A percentile compares a stretch with the other conserved stretches of the same genome.
Conservation (phyloP, 2,113 vertebrate species). For the Craseonycteris thonglongyai region DNA sequence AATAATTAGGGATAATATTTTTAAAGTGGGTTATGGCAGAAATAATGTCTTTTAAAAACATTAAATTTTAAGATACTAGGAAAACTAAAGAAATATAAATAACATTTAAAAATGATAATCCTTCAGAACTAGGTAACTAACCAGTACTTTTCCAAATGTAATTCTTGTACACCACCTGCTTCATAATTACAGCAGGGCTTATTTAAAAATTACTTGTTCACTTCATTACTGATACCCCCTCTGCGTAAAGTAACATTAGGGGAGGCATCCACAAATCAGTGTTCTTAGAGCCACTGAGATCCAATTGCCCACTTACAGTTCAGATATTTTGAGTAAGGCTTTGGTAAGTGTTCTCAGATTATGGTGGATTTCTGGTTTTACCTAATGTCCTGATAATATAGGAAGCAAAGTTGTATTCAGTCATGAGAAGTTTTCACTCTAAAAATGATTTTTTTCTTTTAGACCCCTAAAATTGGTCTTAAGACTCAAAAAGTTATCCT, state of each 20-base stretch:
- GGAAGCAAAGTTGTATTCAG: not conserved
- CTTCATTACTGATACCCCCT: not conserved
- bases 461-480: no score
- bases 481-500: not conserved
- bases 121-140: not conserved
- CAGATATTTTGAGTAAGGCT: not conserved
- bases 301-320: not conserved
- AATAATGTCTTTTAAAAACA: not conserved
- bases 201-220: not conserved
- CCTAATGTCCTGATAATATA: not conserved
- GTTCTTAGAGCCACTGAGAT: not conserved
- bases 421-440: not conserved
- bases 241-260: not conserved
- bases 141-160: not conserved
- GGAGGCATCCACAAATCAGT: not conserved
- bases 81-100: not conserved
- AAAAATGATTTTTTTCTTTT: not conserved
- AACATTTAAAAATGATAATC: not conserved
- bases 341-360: not conserved
- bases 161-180: not conserved
- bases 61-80: not conserved
- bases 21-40: conserved; percentile 2
- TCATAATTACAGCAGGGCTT: not conserved
- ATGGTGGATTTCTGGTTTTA: not conserved
- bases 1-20: conserved; percentile 55